Evolutionary conservation across 2,113 vertebrate species (phyloP), one percentile per base, ranked within the genome.

Genomic region (Caracal caracal): DNA sequence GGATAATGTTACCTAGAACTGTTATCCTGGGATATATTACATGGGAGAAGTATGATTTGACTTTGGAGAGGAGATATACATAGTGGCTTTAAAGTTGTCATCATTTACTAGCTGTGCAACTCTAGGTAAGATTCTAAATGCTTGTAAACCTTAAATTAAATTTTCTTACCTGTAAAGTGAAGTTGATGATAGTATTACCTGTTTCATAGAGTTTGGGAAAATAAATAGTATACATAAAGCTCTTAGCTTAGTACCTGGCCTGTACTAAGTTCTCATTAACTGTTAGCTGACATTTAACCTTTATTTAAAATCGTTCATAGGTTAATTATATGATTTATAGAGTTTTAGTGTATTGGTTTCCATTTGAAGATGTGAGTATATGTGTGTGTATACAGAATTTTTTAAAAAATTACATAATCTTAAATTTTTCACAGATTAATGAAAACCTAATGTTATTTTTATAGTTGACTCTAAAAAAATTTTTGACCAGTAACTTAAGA

Each of bases 261-360:
- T 7, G 2, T 83, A 49, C 30, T 90, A 88, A 83, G 40, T 80
- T n/a, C 20, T 89, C 49, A 92, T 75, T 94, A 94, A 70, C 51
- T 86, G 43, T 85, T 65, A 92, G 43, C 40, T 94, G 12, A 63
- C 19, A 40, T 71, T 92, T 37, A 70, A 83, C 8, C 17, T 84
- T 80, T 68, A 51, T 47, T 92, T 96, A 71, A 96, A 93, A 65
- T 94, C 81, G 71, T 92, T 80, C 12, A 63, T 94, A 89, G 49
- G 33, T 95, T 63, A 89, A 35, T 92, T 22, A 20, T 70, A 79
- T 0, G 40, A 70, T 37, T 75, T 85, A 19, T 43, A 81, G 35
- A 89, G 13, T 56, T 73, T 89, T 78, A 71, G 17, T 90, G 5
- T 90, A 30, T 93, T 79, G 59, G n/a, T 83, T 78, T 95, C 10